Conservation (phyloP, 1,140 invertebrate genomes). For the Caerostris darwini region DNA sequence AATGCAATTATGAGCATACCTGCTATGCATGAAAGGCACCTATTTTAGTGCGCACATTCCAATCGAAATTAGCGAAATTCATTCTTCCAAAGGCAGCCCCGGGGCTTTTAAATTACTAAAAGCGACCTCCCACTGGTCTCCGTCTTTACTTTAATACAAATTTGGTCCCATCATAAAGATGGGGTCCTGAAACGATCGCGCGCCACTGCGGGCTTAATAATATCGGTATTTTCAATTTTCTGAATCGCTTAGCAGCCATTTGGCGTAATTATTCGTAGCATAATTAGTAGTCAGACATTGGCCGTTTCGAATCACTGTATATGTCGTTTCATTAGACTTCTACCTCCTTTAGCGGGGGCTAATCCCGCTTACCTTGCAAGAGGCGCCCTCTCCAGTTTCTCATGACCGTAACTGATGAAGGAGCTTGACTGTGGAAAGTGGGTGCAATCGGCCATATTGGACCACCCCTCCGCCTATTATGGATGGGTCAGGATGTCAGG, state of each 20-base stretch:
- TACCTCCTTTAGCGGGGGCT: neutral
- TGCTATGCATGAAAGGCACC: too few species aligned
- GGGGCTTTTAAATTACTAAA: neutral
- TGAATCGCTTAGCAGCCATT: constrained; percentile 52
- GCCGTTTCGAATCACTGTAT: neutral
- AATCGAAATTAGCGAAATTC: too few species aligned
- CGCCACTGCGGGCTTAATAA: neutral
- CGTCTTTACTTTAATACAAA: neutral
- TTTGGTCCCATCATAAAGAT: neutral
- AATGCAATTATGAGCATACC: too few species aligned
- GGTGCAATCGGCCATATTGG: neutral
- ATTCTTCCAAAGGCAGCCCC: neutral
- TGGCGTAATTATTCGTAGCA: constrained; percentile 48
- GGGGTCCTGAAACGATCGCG: neutral
- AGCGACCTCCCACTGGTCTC: neutral
- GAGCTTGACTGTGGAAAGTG: neutral
- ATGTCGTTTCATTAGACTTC: constrained; percentile 22
- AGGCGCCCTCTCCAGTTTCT: neutral
- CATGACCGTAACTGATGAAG: constrained; percentile 12
- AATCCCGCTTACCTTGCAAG: neutral
- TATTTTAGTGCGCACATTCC: too few species aligned
- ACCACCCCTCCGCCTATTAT: too few species aligned
- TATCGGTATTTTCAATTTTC: constrained; percentile 44
- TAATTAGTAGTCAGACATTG: constrained; percentile 27
- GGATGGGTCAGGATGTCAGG: too few species aligned